Base-by-base conservation (phyloP, 2,113 vertebrate species). In the Datnioides undecimradiatus region DNA sequence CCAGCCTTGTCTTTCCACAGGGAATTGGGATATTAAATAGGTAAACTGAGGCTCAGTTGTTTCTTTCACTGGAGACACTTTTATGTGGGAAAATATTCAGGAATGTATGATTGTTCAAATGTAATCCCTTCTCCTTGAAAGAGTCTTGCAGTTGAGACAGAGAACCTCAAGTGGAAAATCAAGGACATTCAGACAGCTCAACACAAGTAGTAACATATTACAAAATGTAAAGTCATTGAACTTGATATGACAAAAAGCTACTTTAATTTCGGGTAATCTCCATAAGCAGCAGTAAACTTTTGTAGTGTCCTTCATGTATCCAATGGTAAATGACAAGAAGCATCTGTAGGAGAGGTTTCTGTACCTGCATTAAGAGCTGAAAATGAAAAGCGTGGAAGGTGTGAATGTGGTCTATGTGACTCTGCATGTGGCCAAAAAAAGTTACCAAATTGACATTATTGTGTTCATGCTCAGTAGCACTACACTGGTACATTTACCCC, bases 61-160 rank as follows among this genome's bases (percentile, higher is more conserved):
- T 77, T 69, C 54, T 75, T 19, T 68, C 69, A 49, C 48, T 27
- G 40, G 31, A 31, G 21, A 46, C 29, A 29, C n/a, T 49, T 41
- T 27, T 46, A 79, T 40, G 31, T 48, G 60, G 45, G 23, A 25
- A 54, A 65, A 68, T 29, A 48, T 57, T 23, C 17, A 12, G 16
- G 60, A 66, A 80, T 60, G 29, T 58, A 71, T 3, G 64, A 79
- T n/a, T n/a, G 34, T 65, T 84, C 36, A 71, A 64, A 78, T 64
- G 9, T 25, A 64, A 54, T 74, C 49, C 27, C n/a, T 54, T 33
- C 34, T 67, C 33, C 58, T 76, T 76, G 41, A 73, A 52, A 69
- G 25, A 23, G 34, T 41, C n/a, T 6, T 38, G 21, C 33, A 48
- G 46, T 77, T 14, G 27, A 59, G 48, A 48, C 8, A 25, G 36